Percentiles rank a stretch among this genome's conserved stretches.
Evolutionary conservation across 2,797 vertebrate genomes (phyloP).

Genomic region (Dromococcyx pavoninus): DNA sequence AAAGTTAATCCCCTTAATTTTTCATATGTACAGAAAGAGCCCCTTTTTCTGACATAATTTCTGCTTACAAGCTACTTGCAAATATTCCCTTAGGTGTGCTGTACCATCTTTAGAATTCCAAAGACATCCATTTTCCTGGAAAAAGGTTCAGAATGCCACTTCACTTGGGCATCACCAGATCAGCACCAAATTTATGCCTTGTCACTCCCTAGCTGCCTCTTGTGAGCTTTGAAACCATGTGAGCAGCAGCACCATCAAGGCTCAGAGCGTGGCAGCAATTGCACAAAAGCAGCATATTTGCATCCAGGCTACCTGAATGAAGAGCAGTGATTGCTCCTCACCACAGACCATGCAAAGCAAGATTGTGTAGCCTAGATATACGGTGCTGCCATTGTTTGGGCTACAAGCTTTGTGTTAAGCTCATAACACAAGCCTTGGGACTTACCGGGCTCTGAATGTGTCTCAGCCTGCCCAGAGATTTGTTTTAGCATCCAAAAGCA

Average conservation of each 20-base stretch:
- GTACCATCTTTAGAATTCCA: not conserved
- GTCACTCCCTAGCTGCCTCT: not conserved
- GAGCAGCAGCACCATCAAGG: not conserved
- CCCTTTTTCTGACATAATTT: not conserved
- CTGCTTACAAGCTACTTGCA: not conserved
- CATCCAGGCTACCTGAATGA: not conserved
- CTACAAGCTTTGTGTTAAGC: not conserved
- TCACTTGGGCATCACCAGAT: not conserved
- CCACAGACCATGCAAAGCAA: not conserved
- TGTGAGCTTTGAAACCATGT: not conserved
- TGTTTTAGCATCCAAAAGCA: not conserved
- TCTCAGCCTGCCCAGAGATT: not conserved
- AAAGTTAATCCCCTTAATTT: not conserved
- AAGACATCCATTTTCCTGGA: not conserved
- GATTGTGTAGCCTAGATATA: not conserved
- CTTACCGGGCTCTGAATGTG: fast-evolving
- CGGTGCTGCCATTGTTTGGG: not conserved
- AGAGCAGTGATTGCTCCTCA: not conserved
- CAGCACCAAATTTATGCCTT: not conserved
- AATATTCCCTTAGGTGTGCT: not conserved
- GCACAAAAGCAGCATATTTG: not conserved
- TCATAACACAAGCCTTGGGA: not conserved
- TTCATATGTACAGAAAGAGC: not conserved
- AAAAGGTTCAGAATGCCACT: not conserved
- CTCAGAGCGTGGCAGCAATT: not conserved